Conservation (phyloP, 2,888 invertebrate genomes). For the Drosophila cracens region DNA sequence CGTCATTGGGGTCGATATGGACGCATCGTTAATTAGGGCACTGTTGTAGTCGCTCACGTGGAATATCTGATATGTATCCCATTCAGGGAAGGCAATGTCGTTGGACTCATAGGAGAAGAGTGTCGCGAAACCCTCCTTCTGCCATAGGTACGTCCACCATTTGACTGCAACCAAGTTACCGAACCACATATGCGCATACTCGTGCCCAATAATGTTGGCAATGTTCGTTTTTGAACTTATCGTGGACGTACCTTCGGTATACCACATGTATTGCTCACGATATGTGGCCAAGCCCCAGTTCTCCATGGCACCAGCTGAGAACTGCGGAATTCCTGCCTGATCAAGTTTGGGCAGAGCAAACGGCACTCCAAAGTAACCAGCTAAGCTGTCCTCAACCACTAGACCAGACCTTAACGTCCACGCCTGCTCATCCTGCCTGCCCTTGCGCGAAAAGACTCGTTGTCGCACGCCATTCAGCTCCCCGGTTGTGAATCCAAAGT, state of each 20-base stretch:
- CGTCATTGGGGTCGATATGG: slow-evolving; percentile 87
- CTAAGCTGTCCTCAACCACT: slow-evolving; percentile 89
- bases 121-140: slow-evolving; percentile 89
- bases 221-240: slow-evolving; percentile 83
- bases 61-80: slow-evolving; percentile 91
- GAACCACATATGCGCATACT: slow-evolving; percentile 91
- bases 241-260: slow-evolving; percentile 72
- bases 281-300: slow-evolving; percentile 95
- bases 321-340: slow-evolving; percentile 94
- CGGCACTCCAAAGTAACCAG: slow-evolving; percentile 89
- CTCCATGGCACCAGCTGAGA: slow-evolving; percentile 95
- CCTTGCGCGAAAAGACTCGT: slow-evolving; percentile 80
- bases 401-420: slow-evolving; percentile 91
- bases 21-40: slow-evolving; percentile 64
- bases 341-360: slow-evolving; percentile 93
- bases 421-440: slow-evolving; percentile 85
- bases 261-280: slow-evolving; percentile 82
- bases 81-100: slow-evolving; percentile 85
- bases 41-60: slow-evolving; percentile 88
- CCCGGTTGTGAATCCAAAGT: slow-evolving; percentile 84
- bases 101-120: slow-evolving; percentile 80
- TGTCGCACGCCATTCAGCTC: slow-evolving; percentile 70
- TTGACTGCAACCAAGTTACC: slow-evolving; percentile 90
- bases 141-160: slow-evolving; percentile 91
- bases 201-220: slow-evolving; percentile 87